These are phyloP conservation scores for Sciurus carolinensis DNA, from an alignment of 2,797 vertebrate species.

Conservation along the genomic window DNA sequence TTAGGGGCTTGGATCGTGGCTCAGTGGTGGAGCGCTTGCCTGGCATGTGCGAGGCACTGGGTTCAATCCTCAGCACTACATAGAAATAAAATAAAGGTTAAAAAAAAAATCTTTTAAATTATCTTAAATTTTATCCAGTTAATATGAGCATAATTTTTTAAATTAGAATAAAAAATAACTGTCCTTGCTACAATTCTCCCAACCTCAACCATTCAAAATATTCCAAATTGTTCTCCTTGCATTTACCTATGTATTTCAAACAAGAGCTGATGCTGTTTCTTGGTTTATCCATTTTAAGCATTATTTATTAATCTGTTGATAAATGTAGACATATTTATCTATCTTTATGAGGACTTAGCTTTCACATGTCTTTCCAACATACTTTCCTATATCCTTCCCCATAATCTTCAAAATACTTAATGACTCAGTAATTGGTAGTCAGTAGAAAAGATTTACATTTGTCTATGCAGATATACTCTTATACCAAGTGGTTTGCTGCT, in stretches of 20 bases:
- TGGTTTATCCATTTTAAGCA: conserved; percentile 20
- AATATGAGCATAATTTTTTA: conserved; percentile 18
- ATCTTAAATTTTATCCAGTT: conserved; percentile 41
- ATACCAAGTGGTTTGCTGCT: background rate
- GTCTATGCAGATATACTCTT: background rate
- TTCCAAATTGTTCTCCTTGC: background rate
- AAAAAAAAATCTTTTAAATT: conserved; percentile 12
- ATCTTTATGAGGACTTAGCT: background rate
- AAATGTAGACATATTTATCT: background rate
- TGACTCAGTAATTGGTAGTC: background rate
- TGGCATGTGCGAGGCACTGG: too few relatives aligned
- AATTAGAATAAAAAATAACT: background rate
- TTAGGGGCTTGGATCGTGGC: too few relatives aligned
- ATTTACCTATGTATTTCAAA: conserved; percentile 25
- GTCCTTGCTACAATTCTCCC: background rate
- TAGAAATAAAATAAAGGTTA: too few relatives aligned
- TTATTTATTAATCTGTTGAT: background rate
- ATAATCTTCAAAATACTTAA: conserved; percentile 30
- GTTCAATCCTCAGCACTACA: too few relatives aligned
- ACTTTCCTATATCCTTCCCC: background rate
- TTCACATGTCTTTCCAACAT: background rate
- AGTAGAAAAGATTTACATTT: background rate
- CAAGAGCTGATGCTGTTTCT: background rate
- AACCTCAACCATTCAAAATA: background rate
- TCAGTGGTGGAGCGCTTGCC: too few relatives aligned